Percentiles rank a stretch among this genome's conserved stretches.
phyloP scores from a whole-genome alignment of 2,797 vertebrate genomes.

The Enteromius treurensis region DNA sequence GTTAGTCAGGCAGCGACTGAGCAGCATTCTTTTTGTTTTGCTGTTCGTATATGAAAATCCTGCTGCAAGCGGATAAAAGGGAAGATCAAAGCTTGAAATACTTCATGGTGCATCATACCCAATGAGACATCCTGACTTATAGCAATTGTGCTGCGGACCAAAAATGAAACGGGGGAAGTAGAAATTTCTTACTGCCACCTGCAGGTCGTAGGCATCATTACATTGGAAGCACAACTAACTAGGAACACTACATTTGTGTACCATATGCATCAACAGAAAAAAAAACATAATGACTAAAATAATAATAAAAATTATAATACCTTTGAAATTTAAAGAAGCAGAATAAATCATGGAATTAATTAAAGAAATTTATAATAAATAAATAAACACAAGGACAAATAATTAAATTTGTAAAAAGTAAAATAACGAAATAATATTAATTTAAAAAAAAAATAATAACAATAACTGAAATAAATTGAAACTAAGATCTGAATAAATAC shows the following conservation, averaged over 20 bases:
- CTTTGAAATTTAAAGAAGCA: neutral
- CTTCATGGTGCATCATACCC: conserved; percentile 30
- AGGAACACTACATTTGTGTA: neutral
- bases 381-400: neutral
- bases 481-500: neutral
- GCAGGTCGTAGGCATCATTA: conserved; percentile 61
- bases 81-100: conserved; percentile 43
- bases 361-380: neutral
- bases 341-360: neutral
- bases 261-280: neutral
- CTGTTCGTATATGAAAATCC: conserved; percentile 9
- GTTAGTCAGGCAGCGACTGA: conserved; percentile 29
- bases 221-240: neutral
- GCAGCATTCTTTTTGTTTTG: conserved; percentile 25
- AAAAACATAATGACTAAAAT: neutral
- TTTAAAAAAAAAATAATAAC: neutral
- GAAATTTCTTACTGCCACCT: conserved; percentile 79
- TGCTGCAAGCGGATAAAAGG: conserved; percentile 29
- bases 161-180: neutral
- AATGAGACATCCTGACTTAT: conserved; percentile 44
- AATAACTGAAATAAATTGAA: neutral
- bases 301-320: neutral
- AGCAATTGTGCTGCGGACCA: neutral
- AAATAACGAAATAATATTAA: neutral
- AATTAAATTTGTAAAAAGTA: neutral